phyloP scores from a whole-genome alignment of 2,113 vertebrate genomes.

The Cyanocitta stelleri region DNA sequence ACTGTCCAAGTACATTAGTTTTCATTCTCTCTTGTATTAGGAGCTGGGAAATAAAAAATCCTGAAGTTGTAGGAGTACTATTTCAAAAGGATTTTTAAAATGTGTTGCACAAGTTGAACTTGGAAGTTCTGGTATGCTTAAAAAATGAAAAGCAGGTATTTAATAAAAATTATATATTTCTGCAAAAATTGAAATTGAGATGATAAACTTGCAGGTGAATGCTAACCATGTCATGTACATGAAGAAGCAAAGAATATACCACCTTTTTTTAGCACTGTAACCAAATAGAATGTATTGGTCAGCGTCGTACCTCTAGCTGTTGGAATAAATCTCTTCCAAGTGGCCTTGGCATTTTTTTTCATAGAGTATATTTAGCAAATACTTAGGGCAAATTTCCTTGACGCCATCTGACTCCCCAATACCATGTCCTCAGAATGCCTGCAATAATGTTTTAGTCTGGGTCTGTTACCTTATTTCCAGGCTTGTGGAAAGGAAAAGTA shows the following conservation, averaged over 20 bases:
- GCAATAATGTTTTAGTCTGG: background rate
- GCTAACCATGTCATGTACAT: background rate
- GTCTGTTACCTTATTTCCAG: background rate
- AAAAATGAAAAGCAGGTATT: background rate
- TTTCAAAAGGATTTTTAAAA: background rate
- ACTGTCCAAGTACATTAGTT: background rate
- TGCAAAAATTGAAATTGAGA: background rate
- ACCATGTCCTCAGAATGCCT: background rate
- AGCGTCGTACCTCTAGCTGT: background rate
- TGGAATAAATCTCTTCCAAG: background rate
- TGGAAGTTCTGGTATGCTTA: background rate
- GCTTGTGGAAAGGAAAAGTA: background rate
- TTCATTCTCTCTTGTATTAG: background rate
- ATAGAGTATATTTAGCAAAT: background rate
- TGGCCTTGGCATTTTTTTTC: background rate
- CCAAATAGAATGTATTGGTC: background rate
- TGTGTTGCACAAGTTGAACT: background rate
- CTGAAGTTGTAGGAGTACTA: background rate
- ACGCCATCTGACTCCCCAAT: background rate
- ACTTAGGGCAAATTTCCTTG: background rate
- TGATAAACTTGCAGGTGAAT: background rate
- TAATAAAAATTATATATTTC: background rate
- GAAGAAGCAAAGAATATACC: background rate
- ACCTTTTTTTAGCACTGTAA: background rate
- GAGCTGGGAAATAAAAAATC: background rate